Evolutionary conservation across 1,140 invertebrate species (phyloP), one percentile per base, ranked within the genome.

Genomic region (Zaprionus davidi): DNA sequence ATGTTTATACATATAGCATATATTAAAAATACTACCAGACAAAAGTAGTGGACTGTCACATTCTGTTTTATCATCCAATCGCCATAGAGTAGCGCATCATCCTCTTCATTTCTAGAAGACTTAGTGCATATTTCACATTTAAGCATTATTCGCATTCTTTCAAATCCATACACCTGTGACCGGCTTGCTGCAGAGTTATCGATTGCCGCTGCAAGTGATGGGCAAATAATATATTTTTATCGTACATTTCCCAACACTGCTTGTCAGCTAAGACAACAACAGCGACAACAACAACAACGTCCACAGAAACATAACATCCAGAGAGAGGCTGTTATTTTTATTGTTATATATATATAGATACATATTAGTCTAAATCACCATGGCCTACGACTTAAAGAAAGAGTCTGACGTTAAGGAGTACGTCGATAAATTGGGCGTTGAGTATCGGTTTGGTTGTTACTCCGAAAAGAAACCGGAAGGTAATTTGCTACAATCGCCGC

Each of bases 401-500:
- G 96, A 97, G 93, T 95, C 96, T 55, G 97, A 98, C 66, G 96
- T 97, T 0, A 96, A 98, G 91, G 95, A 97, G 77, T 99, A 96
- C 92, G 90, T 98, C 28, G 95, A 98, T 73, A 98, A 98, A 91
- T 93, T 99, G 65, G 96, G 96, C n/a, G 96, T 96, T 13, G 98
- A 99, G 93, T 99, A 98, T 91, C 94, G 96, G 81, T 99, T 98
- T 92, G 97, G 97, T 44, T 99, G 98, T 93, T 97, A 96, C 72
- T 95, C 94, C 53, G 97, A 98, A 92, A 97, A 97, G 86, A 96
- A 95, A 78, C 94, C 96, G 13, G 96, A 97, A 94, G 96, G 97
- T 97, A 92, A 92, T 64, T 66, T 63, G 38, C 26, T 28, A 60
- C 66, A 68, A 34, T 34, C 3, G 9, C 31, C 31, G 36, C 63